Evolutionary conservation across 2,797 vertebrate species (phyloP).

Genomic region (Cichlasoma orientale): DNA sequence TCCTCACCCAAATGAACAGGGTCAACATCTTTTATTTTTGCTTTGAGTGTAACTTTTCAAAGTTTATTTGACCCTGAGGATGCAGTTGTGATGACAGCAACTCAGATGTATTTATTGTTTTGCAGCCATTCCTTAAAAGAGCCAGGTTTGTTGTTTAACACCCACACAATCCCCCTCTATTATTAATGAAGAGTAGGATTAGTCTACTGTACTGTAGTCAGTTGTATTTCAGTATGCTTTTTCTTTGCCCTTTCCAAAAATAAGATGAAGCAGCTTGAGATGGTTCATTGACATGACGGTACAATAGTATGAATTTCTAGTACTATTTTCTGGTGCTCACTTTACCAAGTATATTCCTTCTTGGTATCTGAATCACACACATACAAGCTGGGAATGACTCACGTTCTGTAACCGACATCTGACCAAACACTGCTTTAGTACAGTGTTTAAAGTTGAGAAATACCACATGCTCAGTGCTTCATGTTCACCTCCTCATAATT

Average conservation of each 20-base stretch:
- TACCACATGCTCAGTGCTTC: constrained; percentile 34
- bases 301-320: not conserved
- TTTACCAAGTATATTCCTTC: not conserved
- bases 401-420: constrained; percentile 5
- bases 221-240: not conserved
- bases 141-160: not conserved
- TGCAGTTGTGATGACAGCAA: not conserved
- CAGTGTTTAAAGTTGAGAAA: constrained; percentile 33
- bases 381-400: constrained; percentile 24
- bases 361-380: not conserved
- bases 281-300: not conserved
- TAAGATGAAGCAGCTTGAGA: not conserved
- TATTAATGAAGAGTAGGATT: not conserved
- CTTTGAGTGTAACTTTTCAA: not conserved
- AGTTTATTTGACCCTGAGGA: not conserved
- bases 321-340: not conserved
- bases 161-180: not conserved
- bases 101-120: not conserved
- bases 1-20: not conserved
- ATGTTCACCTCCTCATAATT: constrained; percentile 49
- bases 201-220: not conserved
- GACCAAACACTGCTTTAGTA: constrained; percentile 19
- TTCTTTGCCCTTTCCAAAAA: not conserved
- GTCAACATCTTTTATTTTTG: not conserved
- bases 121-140: not conserved